A percentile compares a stretch with the other conserved stretches of the same genome.
phyloP scores from a whole-genome alignment of 2,888 invertebrate genomes.

The Thymelicus lineola region DNA sequence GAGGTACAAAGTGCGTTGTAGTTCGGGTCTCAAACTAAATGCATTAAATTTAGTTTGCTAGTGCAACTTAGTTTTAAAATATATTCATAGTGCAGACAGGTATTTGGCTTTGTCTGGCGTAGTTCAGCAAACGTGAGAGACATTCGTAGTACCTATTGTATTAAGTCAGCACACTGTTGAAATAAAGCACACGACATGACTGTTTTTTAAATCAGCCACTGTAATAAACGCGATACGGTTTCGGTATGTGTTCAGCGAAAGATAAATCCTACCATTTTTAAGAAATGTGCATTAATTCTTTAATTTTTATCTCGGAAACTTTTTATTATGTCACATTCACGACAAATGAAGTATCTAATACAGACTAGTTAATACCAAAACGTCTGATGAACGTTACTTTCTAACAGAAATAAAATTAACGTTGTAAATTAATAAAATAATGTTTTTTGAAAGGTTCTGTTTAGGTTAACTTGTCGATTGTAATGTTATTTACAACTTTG shows the following conservation, averaged over 20 bases:
- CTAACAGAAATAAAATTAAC: too few relatives aligned
- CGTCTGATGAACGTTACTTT: too few relatives aligned
- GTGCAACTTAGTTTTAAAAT: constrained; percentile 50
- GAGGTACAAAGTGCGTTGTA: constrained; percentile 43
- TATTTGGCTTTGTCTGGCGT: constrained; percentile 48
- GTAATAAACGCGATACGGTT: constrained; percentile 17
- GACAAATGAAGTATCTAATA: too few relatives aligned
- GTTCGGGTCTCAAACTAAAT: constrained; percentile 39
- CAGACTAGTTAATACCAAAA: too few relatives aligned
- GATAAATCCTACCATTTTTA: background rate
- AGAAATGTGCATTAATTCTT: background rate
- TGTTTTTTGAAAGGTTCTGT: too few relatives aligned
- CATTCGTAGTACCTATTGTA: constrained; percentile 45
- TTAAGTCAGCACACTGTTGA: constrained; percentile 40
- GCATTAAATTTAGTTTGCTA: constrained; percentile 35
- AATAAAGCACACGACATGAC: constrained; percentile 32
- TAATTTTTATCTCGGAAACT: background rate
- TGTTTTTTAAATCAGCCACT: constrained; percentile 30
- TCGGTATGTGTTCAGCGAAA: constrained; percentile 1
- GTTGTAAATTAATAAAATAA: too few relatives aligned
- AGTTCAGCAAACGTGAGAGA: constrained; percentile 42
- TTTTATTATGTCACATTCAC: background rate
- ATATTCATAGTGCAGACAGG: constrained; percentile 58
- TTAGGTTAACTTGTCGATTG: too few relatives aligned
- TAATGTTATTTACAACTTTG: too few relatives aligned